These are phyloP conservation scores for Drosophila nigrodunni DNA, from an alignment of 1,140 invertebrate species.

Conservation along the genomic window DNA sequence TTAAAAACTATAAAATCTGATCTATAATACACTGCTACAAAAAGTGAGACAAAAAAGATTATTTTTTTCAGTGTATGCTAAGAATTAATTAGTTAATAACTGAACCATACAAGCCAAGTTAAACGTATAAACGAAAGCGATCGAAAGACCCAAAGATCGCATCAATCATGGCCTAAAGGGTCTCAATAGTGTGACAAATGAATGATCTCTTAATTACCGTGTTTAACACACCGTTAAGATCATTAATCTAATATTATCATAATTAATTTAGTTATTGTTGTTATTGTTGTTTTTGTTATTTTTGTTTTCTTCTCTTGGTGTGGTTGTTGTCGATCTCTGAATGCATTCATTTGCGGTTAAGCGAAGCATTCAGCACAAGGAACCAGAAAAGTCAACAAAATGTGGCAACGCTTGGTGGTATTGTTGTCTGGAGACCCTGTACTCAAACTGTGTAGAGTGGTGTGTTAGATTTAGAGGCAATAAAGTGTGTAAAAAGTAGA, in stretches of 20 bases:
- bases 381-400: constrained; percentile 34
- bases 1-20: not conserved
- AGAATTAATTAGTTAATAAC: not conserved
- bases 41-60: too few relatives aligned
- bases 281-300: not conserved
- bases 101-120: not conserved
- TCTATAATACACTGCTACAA: too few relatives aligned
- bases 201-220: constrained; percentile 33
- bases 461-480: too few relatives aligned
- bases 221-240: constrained; percentile 24
- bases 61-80: too few relatives aligned
- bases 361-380: constrained; percentile 6
- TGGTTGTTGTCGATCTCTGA: constrained; percentile 18
- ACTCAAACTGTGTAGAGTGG: too few relatives aligned
- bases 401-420: constrained; percentile 37
- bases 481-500: too few relatives aligned
- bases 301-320: not conserved
- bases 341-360: constrained; percentile 26
- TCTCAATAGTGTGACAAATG: constrained; percentile 42
- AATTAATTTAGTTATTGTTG: constrained; percentile 19
- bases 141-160: not conserved
- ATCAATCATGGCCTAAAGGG: constrained; percentile 26
- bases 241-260: constrained; percentile 40
- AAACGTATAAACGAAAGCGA: constrained; percentile 2
- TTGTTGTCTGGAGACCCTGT: not conserved